Conservation (phyloP, 2,888 invertebrate species). For the Caenorhabditis angaria region DNA sequence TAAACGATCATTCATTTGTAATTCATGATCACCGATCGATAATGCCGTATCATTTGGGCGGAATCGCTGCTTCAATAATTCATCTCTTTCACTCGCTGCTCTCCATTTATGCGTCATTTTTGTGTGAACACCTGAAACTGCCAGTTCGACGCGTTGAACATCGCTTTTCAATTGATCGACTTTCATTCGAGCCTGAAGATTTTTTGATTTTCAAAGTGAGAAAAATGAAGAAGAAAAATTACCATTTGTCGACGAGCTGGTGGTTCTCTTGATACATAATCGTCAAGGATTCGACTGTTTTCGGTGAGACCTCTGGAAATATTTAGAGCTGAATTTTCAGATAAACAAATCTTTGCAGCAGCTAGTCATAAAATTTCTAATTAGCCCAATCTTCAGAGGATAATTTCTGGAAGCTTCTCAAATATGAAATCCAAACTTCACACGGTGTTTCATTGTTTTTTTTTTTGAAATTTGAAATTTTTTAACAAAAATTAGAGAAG, state of each 20-base stretch:
- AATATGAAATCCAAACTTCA: no score
- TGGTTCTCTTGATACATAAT: slow-evolving; percentile 59
- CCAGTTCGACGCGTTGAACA: slow-evolving; percentile 50
- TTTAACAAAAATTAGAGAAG: no score
- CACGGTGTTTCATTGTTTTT: no score
- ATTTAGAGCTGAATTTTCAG: no score
- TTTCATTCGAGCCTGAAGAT: slow-evolving; percentile 52
- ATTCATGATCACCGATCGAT: slow-evolving; percentile 64
- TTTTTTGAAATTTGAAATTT: no score
- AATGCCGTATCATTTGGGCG: slow-evolving; percentile 63
- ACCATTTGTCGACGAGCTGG: slow-evolving; percentile 54
- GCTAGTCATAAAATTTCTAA: no score
- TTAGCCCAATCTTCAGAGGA: no score
- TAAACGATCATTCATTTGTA: slow-evolving; percentile 66
- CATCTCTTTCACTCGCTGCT: slow-evolving; percentile 64
- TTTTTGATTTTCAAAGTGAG: no score
- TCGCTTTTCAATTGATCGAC: slow-evolving; percentile 66
- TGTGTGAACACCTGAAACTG: slow-evolving; percentile 58
- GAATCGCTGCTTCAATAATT: slow-evolving; percentile 64
- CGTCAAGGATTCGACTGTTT: slow-evolving; percentile 56
- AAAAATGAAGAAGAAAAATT: no score
- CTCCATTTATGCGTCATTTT: slow-evolving; percentile 67
- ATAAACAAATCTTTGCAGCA: no score
- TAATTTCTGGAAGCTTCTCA: no score
- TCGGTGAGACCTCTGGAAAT: slow-evolving; percentile 55